A percentile compares a stretch with the other conserved stretches of the same genome.
Conservation (phyloP, 2,888 invertebrate species). For the Eledone cirrhosa region DNA sequence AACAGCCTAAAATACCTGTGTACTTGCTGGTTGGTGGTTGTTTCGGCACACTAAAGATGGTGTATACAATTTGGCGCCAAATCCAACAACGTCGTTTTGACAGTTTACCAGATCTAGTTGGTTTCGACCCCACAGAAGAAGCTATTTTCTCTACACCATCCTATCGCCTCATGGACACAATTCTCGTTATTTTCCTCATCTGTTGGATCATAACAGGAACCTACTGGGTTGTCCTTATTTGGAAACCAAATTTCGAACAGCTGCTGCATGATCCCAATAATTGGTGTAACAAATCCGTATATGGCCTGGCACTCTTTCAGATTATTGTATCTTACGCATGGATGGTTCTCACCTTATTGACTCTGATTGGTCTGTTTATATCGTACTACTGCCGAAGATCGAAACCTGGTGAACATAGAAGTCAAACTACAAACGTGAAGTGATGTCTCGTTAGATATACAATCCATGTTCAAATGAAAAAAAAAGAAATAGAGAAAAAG, state of each 20-base stretch:
- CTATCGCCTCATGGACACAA: conserved; percentile 74
- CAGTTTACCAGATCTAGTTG: conserved; percentile 54
- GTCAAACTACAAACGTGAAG: too few relatives aligned
- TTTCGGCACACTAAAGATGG: conserved; percentile 75
- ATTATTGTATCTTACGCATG: conserved; percentile 77
- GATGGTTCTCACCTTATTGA: conserved; percentile 56
- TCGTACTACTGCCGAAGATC: conserved; percentile 34
- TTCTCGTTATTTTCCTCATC: conserved; percentile 76
- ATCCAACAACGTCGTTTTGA: conserved; percentile 73
- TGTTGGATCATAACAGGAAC: conserved; percentile 82
- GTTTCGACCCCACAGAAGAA: conserved; percentile 50
- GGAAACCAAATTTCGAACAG: conserved; percentile 80
- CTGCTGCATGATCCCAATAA: conserved; percentile 79
- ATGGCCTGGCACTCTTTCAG: conserved; percentile 80
- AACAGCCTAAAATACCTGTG: conserved; percentile 79
- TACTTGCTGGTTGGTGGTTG: conserved; percentile 86
- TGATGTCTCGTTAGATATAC: too few relatives aligned
- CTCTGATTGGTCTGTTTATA: conserved; percentile 34
- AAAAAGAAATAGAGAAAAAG: too few relatives aligned
- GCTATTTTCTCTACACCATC: conserved; percentile 68
- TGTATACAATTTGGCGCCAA: conserved; percentile 74
- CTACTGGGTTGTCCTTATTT: conserved; percentile 80
- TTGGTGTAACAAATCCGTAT: conserved; percentile 82
- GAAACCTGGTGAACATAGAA: too few relatives aligned
- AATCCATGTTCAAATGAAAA: too few relatives aligned